A percentile compares a stretch with the other conserved stretches of the same genome.
phyloP scores from a whole-genome alignment of 2,113 vertebrate genomes.

The Nothobranchius furzeri region DNA sequence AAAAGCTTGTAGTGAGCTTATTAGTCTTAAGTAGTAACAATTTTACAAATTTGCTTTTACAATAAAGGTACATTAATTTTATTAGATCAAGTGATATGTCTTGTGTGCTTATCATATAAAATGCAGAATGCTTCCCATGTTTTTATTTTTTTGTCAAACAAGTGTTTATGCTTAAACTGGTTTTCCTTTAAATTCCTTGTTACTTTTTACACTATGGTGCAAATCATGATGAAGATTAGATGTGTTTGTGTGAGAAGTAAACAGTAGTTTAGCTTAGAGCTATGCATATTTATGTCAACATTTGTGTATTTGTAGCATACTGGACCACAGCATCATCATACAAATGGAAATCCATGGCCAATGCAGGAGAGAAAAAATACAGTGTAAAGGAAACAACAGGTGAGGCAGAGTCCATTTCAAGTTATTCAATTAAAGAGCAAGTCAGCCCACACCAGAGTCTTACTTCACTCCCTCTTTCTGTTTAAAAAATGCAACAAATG shows the following conservation, averaged over 20 bases:
- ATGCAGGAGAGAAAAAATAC: background rate
- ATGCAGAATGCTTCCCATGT: background rate
- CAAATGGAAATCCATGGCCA: background rate
- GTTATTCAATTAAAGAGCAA: background rate
- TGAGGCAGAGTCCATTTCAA: background rate
- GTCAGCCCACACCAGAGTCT: too few relatives aligned
- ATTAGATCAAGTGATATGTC: background rate
- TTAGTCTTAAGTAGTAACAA: too few relatives aligned
- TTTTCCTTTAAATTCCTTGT: background rate
- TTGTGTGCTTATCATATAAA: slow-evolving; percentile 5
- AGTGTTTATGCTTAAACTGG: too few relatives aligned
- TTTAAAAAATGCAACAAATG: too few relatives aligned
- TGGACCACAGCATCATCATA: too few relatives aligned
- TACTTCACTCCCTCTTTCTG: too few relatives aligned
- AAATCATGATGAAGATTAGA: too few relatives aligned
- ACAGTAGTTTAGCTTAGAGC: background rate
- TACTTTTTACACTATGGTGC: background rate
- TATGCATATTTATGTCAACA: background rate
- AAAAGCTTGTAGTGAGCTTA: too few relatives aligned
- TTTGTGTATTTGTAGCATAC: background rate
- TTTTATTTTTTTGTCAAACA: too few relatives aligned
- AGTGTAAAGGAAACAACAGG: background rate
- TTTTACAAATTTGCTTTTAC: too few relatives aligned
- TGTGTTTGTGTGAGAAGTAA: background rate
- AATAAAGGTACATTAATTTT: background rate